phyloP scores from a whole-genome alignment of 2,797 vertebrate species.

The Pipistrellus pipistrellus region DNA sequence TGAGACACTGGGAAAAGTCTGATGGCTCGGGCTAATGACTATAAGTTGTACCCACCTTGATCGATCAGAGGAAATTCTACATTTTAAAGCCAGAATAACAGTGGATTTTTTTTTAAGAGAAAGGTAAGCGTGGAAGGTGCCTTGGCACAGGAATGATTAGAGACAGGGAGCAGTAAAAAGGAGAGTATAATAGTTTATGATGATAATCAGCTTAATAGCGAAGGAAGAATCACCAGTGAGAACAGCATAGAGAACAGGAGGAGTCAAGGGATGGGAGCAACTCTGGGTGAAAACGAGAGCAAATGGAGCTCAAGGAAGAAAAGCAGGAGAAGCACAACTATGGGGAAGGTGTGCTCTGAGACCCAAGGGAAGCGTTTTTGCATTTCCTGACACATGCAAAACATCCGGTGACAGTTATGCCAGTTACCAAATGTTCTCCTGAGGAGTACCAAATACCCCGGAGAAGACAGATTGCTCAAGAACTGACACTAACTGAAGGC shows the following conservation, averaged over 20 bases:
- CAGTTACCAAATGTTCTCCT: constrained; percentile 22
- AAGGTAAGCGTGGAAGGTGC: neutral
- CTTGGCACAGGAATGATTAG: neutral
- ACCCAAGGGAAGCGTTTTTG: neutral
- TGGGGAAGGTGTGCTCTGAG: neutral
- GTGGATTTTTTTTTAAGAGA: neutral
- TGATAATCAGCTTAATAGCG: neutral
- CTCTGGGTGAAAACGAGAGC: neutral
- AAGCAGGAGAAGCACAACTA: neutral
- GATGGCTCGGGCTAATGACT: neutral
- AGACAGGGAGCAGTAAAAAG: neutral
- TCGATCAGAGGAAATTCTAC: neutral
- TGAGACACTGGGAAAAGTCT: neutral
- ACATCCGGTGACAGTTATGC: constrained; percentile 31
- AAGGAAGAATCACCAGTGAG: neutral
- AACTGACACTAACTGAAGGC: constrained; percentile 41
- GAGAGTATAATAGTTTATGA: neutral
- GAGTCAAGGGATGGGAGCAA: neutral
- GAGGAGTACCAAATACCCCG: constrained; percentile 51
- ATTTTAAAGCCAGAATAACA: neutral
- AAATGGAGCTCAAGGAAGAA: neutral
- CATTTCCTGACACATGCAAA: neutral
- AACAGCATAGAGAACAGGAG: neutral
- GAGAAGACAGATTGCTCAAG: constrained; percentile 51
- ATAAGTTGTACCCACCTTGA: neutral